These are phyloP conservation scores for Alouatta palliata DNA, from an alignment of 2,113 vertebrate species.

Conservation along the genomic window DNA sequence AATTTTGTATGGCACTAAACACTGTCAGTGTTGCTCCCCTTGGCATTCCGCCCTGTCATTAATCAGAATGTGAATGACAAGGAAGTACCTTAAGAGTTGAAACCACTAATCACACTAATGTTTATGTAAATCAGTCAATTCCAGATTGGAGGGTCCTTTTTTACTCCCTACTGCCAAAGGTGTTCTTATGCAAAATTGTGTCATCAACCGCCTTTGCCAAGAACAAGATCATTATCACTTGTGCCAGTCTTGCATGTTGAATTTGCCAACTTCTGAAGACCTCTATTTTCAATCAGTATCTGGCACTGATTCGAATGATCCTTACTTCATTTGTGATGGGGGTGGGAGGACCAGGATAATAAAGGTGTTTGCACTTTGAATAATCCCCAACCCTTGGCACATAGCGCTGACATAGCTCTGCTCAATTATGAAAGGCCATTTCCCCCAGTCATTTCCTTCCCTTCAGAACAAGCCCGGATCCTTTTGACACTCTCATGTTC, in stretches of 20 bases:
- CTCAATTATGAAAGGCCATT: neutral
- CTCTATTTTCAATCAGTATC: constrained; percentile 11
- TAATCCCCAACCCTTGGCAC: neutral
- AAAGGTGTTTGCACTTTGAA: neutral
- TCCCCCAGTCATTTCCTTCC: neutral
- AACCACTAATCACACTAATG: neutral
- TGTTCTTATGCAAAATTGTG: neutral
- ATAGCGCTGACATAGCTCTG: neutral
- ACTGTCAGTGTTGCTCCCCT: neutral
- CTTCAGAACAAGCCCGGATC: neutral
- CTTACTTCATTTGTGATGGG: neutral
- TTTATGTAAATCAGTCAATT: constrained; percentile 55
- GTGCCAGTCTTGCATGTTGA: neutral
- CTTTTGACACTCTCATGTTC: constrained; percentile 45
- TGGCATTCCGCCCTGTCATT: neutral
- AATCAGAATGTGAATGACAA: neutral
- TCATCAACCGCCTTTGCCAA: neutral
- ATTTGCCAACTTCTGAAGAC: constrained; percentile 33
- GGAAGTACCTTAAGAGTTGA: neutral
- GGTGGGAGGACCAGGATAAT: neutral
- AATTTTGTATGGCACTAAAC: neutral
- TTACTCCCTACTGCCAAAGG: neutral
- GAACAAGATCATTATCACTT: neutral
- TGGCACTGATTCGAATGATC: neutral
- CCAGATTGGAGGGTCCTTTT: neutral